Base-by-base conservation (phyloP, 92 coral and sea anemone species). In the Zoanthus sansibaricus region DNA sequence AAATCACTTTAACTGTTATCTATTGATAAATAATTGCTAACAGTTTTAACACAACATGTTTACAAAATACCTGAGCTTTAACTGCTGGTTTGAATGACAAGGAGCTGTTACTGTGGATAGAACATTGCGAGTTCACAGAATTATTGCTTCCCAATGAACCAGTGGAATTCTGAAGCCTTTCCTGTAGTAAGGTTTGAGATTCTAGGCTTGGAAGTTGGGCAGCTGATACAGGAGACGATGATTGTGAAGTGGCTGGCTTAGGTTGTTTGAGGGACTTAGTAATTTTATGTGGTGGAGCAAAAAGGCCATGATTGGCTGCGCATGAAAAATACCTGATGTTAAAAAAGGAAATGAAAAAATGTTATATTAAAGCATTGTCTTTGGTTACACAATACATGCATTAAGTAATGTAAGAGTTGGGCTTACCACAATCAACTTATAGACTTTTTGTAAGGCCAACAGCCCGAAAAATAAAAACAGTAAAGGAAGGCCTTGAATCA, bases 241-340 rank as follows among this genome's bases (percentile, higher is more conserved):
- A 83, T 73, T 90, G 93, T 71, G 84, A 87, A 49, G 88, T 79
- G 37, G 88, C 51, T 17, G 91, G 76, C 67, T 83, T 71, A 75
- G 30, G 92, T 21, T 42, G 92, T 48, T 75, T 84, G 64, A 73
- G 62, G 84, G 98, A 92, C 70, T 90, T 91, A 21, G 87, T 92
- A 89, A 97, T 88, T 91, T 97, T 97, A 70, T 96, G 95, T 52
- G 96, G 88, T 73, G 99, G 99, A 14, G 99, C 99, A 87, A 97
- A 97, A 72, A 97, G 90, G 12, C 99, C 99, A 88, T 64, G 95
- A 55, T 87, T 96, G 56, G 91, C 94, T 67, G 90, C 91, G 85
- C 99, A 97, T 79, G 95, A 93, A 84, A 97, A 97, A 88, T 97
- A 97, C 80, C 99, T 97, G 72, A 46, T 59, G 58, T 3, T 20